phyloP scores from a whole-genome alignment of 2,797 vertebrate genomes.

The Enteromius anoplus region DNA sequence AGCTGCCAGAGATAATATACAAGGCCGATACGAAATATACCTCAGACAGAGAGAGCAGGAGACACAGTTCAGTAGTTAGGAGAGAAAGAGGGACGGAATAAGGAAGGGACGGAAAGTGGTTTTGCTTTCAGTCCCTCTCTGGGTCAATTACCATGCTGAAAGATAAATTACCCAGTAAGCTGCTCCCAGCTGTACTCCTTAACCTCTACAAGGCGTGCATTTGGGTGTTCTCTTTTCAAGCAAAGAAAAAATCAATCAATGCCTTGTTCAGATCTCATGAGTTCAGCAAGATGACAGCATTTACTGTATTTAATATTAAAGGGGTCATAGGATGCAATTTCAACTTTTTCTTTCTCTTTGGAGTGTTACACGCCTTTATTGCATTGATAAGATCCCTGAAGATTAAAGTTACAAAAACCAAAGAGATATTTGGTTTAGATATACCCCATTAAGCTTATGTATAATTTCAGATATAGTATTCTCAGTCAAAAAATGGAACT shows the following conservation, averaged over 20 bases:
- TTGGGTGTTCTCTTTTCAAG: constrained; percentile 33
- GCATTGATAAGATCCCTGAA: too few relatives aligned
- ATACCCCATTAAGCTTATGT: neutral
- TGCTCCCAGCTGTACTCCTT: constrained; percentile 44
- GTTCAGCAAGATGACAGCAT: neutral
- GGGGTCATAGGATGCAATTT: too few relatives aligned
- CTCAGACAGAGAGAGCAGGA: neutral
- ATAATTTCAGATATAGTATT: neutral
- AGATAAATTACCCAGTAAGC: constrained; percentile 70
- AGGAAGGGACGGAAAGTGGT: constrained; percentile 72
- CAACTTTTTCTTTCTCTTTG: too few relatives aligned
- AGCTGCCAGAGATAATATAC: constrained; percentile 2
- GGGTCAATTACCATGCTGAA: constrained; percentile 78
- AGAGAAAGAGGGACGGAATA: constrained; percentile 68
- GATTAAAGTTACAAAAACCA: too few relatives aligned
- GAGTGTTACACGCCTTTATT: too few relatives aligned
- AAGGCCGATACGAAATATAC: neutral
- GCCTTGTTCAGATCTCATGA: neutral
- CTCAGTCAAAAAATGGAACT: neutral
- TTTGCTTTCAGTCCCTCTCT: constrained; percentile 74
- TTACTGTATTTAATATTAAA: neutral
- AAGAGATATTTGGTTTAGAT: too few relatives aligned
- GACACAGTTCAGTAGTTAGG: constrained; percentile 29
- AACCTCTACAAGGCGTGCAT: constrained; percentile 20
- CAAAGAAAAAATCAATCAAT: constrained; percentile 27